A percentile compares a stretch with the other conserved stretches of the same genome.
Conservation (phyloP, 2,888 invertebrate species). For the Proisotoma minuta region DNA sequence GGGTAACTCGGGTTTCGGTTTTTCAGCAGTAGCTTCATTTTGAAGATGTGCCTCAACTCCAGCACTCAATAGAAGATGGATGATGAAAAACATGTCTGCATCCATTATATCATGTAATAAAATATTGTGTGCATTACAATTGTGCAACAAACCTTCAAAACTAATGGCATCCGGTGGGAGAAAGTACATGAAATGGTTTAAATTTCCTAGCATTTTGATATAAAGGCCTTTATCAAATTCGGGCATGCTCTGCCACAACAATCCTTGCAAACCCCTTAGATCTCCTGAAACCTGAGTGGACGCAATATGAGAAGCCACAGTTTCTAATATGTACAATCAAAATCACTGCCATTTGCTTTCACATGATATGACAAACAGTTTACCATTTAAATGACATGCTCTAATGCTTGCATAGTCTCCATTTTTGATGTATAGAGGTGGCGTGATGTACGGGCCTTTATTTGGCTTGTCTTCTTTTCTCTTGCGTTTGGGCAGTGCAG, state of each 20-base stretch:
- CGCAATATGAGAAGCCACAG: slow-evolving; percentile 32
- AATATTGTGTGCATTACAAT: neutral
- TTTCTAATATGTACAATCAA: slow-evolving; percentile 19
- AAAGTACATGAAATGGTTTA: slow-evolving; percentile 43
- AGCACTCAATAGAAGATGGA: slow-evolving; percentile 40
- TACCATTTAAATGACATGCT: slow-evolving; percentile 40
- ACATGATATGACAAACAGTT: neutral
- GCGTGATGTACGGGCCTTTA: slow-evolving; percentile 1
- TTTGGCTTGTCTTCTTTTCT: neutral
- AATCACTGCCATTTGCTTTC: neutral
- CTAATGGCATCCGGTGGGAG: slow-evolving; percentile 33
- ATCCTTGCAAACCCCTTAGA: slow-evolving; percentile 27
- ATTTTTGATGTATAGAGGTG: slow-evolving; percentile 31
- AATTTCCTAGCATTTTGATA: slow-evolving; percentile 36
- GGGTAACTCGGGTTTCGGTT: too few relatives aligned
- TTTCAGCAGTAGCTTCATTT: slow-evolving; percentile 21
- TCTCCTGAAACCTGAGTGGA: slow-evolving; percentile 39
- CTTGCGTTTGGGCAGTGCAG: neutral
- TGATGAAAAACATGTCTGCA: slow-evolving; percentile 41
- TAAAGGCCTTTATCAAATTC: slow-evolving; percentile 34
- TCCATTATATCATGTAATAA: neutral
- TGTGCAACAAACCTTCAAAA: slow-evolving; percentile 26
- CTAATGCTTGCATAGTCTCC: slow-evolving; percentile 42
- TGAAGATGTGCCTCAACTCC: slow-evolving; percentile 37
- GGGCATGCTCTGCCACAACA: slow-evolving; percentile 37